Base-by-base conservation (phyloP, 2,113 vertebrate species). In the Thryonomys swinderianus region DNA sequence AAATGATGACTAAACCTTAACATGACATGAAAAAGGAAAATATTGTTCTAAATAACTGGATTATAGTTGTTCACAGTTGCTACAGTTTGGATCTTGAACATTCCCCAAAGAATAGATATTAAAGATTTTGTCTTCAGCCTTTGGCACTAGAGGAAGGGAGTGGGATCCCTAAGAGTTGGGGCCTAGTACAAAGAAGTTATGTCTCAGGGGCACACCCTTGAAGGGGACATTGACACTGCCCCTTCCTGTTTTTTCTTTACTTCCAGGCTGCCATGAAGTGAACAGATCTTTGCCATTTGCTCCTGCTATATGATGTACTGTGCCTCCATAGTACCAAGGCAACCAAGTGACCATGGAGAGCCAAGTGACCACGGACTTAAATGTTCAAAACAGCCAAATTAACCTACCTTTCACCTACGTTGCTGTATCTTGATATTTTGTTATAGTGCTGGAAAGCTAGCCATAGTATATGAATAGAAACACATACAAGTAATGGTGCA, bases 1-100 rank as follows among this genome's bases (percentile, higher is more conserved):
- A 91, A 51, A 51, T 84, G 82, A 83, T 40, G 66, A 85, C 32
- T 48, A 51, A 81, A 78, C 83, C 80, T 93, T 85, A 88, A 94
- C 61, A 64, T 57, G 32, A 80, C 40, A 55, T 59, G 17, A 91
- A 87, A 91, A 90, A 91, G 32, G 57, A 94, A 80, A 64, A 13
- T 59, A 59, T 3, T 62, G 20, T 73, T 80, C 71, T 32, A 74
- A 66, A 80, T 79, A 73, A 71, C 32, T 80, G 2, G 61, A 67
- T 66, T 23, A 32, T 9, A 45, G 18, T 76, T 71, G 11, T 4
- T 73, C 37, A 71, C 37, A 20, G 9, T 4, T 21, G 67, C 67
- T 40, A 40, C 37, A 71, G 30, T 40, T 23, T 20, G n/a, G n/a
- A 40, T 69, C 67, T 21, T 64, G 30, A 21, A 21, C 27, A 30